Base-by-base conservation (phyloP, 2,888 invertebrate genomes). In the Ormyrus rosae region DNA sequence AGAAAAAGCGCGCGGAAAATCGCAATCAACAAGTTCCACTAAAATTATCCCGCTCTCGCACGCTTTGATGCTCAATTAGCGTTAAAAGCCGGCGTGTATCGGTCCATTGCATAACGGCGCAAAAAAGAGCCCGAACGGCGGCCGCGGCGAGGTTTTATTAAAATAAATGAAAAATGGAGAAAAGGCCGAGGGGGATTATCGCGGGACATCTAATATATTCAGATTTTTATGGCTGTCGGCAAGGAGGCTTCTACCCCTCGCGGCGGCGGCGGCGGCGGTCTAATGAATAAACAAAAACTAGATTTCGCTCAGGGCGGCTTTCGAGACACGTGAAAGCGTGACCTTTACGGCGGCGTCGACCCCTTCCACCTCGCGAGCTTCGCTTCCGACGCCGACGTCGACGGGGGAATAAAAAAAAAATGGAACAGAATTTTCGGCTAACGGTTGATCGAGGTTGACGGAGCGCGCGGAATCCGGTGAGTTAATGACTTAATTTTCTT, bases 241-340 rank as follows among this genome's bases (percentile, higher is more conserved):
- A 86, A 88, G 88, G 82, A 67, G 48, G 81, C 13, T 34, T 34
- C 34, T 53, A 81, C 82, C 84, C 84, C 84, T 84, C 77, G 72
- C 65, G 64, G 82, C 83, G 83, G n/a, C 13, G 48, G 51, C 67
- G 45, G 46, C 86, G 85, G 84, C 84, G 85, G 83, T 86, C 89
- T 90, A 89, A 90, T 89, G 89, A 89, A 90, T 89, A 90, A 90
- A 89, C 89, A 89, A 88, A 88, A 89, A 89, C 87, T 89, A 88
- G 88, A 90, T 88, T 89, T 55, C 9, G 89, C 88, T 88, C 86
- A 85, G 85, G 86, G 87, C 87, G 69, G 34, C 34, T 63, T 45
- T 55, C 86, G 34, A 4, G 34, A 86, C 87, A 88, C 88, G 88
- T 89, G 85, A 88, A 89, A 90, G 89, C 89, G 89, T 88, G 89